These are phyloP conservation scores for Sebastes baramenuke DNA, from an alignment of 2,797 vertebrate species.

Conservation along the genomic window DNA sequence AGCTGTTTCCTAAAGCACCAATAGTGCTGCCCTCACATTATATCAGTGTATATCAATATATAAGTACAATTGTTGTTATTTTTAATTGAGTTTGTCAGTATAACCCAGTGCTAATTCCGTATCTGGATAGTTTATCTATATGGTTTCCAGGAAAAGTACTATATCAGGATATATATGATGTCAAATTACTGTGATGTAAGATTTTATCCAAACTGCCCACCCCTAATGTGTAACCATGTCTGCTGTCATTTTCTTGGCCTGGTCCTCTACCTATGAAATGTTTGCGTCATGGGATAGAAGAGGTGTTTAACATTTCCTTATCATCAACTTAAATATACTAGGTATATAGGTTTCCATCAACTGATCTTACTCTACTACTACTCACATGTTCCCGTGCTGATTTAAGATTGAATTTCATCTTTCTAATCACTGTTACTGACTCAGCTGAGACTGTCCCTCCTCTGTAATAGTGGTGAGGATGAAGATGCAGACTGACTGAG, in stretches of 20 bases:
- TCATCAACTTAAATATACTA: too few relatives aligned
- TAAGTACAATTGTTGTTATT: background rate
- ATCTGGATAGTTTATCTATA: too few relatives aligned
- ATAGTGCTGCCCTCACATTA: background rate
- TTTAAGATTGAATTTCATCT: background rate
- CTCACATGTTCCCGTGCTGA: background rate
- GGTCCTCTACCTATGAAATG: too few relatives aligned
- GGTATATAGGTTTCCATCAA: too few relatives aligned
- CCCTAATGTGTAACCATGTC: too few relatives aligned
- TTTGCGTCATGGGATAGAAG: too few relatives aligned
- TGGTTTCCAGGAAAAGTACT: background rate
- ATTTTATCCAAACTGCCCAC: too few relatives aligned
- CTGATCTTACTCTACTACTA: too few relatives aligned
- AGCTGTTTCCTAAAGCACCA: background rate
- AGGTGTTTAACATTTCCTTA: too few relatives aligned
- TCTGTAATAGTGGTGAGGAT: background rate
- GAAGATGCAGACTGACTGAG: background rate
- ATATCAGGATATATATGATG: background rate
- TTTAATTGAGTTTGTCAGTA: background rate
- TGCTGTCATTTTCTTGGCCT: too few relatives aligned
- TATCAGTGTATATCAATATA: background rate
- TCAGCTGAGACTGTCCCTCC: too few relatives aligned
- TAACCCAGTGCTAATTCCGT: rapidly evolving
- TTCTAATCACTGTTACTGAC: background rate
- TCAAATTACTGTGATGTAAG: too few relatives aligned